Conservation (phyloP, 2,888 invertebrate genomes). For the Sinodicranocentrus sp. region DNA sequence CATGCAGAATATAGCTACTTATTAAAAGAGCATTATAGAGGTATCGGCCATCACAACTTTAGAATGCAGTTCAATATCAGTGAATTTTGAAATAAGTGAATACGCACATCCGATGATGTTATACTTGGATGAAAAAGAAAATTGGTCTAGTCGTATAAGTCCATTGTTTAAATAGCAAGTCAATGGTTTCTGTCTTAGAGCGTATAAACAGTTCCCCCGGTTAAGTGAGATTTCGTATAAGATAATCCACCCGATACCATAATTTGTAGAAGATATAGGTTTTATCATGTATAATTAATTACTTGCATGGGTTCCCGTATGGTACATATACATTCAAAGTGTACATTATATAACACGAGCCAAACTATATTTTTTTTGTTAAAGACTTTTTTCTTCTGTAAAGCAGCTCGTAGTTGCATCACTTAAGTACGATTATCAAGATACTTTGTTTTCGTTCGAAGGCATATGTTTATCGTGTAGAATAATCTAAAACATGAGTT, state of each 20-base stretch:
- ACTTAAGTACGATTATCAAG: neutral
- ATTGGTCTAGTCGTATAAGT: neutral
- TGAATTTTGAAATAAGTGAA: neutral
- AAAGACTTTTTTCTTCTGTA: neutral
- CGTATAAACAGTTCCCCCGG: constrained; percentile 15
- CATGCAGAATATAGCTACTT: too few relatives aligned
- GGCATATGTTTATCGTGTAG: neutral
- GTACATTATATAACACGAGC: neutral
- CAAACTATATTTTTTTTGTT: neutral
- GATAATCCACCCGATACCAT: neutral
- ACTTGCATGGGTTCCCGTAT: neutral
- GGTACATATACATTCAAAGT: neutral
- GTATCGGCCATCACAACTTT: neutral
- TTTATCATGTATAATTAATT: constrained; percentile 9
- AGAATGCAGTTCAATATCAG: neutral
- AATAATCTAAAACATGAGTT: neutral
- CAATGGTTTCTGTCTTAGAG: neutral
- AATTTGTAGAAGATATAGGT: neutral
- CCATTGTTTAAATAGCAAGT: neutral
- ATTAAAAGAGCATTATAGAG: too few relatives aligned
- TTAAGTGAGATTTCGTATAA: neutral
- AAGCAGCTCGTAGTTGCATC: constrained; percentile 11
- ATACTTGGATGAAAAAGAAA: neutral
- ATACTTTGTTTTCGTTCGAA: neutral
- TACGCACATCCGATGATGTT: neutral